These are phyloP conservation scores for Enteromius unitaeniatus DNA, from an alignment of 2,797 vertebrate genomes.

Conservation along the genomic window DNA sequence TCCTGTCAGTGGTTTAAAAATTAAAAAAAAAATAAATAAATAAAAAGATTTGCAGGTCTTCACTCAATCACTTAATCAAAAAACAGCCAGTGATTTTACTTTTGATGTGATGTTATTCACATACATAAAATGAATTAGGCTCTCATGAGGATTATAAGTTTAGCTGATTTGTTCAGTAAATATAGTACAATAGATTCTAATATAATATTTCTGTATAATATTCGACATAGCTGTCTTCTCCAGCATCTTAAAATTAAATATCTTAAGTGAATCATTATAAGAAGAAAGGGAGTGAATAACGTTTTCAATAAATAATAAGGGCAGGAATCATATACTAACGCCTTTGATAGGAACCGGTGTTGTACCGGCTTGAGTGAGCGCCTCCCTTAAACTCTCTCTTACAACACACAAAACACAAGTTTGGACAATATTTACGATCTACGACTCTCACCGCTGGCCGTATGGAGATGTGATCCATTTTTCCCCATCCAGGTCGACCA, in stretches of 20 bases:
- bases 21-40: neutral
- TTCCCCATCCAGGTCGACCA: neutral
- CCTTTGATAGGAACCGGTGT: slow-evolving; percentile 10
- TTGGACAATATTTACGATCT: slow-evolving; percentile 18
- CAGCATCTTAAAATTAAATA: neutral
- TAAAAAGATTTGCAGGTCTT: neutral
- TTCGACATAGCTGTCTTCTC: too few species aligned
- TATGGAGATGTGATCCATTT: neutral
- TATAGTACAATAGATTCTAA: neutral
- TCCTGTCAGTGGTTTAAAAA: neutral
- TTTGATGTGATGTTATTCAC: too few species aligned
- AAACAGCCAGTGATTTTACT: too few species aligned
- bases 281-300: neutral
- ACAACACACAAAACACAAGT: slow-evolving; percentile 30
- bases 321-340: slow-evolving; percentile 7
- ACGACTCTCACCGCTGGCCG: neutral
- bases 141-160: neutral
- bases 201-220: neutral
- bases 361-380: slow-evolving; percentile 25
- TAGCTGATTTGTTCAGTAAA: neutral
- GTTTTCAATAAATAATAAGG: slow-evolving; percentile 43
- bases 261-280: neutral
- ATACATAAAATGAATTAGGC: neutral
- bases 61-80: neutral
- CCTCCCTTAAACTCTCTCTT: slow-evolving; percentile 36